Evolutionary conservation across 92 coral and sea anemone genomes (phyloP).

Genomic region (Epizoanthus rinbou): DNA sequence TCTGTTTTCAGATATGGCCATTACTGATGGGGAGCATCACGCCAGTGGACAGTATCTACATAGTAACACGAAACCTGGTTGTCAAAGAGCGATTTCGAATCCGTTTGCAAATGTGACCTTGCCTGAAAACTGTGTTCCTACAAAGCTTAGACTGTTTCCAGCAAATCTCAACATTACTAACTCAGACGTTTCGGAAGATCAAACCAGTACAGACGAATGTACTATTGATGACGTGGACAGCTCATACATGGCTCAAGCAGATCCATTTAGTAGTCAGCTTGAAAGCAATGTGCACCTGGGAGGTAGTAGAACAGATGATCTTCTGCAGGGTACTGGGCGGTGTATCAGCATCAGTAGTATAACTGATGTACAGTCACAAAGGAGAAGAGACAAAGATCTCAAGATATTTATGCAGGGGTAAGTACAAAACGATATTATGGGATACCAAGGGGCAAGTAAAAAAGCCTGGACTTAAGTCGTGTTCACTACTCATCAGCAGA

Average conservation of each 20-base stretch:
- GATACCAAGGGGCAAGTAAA: too few relatives aligned
- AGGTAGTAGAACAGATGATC: neutral
- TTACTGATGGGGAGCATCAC: neutral
- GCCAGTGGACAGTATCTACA: neutral
- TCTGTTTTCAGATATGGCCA: neutral
- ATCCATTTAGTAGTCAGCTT: neutral
- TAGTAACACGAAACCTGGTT: neutral
- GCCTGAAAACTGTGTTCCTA: neutral
- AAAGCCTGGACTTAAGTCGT: too few relatives aligned
- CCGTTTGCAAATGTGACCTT: neutral
- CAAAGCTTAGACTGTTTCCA: neutral
- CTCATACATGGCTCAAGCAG: neutral
- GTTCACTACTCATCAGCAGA: too few relatives aligned
- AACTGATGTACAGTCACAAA: conserved; percentile 17
- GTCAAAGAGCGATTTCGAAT: neutral
- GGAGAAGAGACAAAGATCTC: conserved; percentile 1
- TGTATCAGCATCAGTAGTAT: conserved; percentile 31
- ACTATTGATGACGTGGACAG: neutral
- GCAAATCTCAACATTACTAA: neutral
- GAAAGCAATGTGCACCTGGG: neutral
- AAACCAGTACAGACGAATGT: neutral
- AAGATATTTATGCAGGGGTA: conserved; percentile 37
- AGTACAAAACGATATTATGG: neutral
- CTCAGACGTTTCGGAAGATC: neutral
- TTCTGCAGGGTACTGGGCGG: neutral